Base-by-base conservation (phyloP, 2,113 vertebrate genomes). In the Megaceryle maxima region DNA sequence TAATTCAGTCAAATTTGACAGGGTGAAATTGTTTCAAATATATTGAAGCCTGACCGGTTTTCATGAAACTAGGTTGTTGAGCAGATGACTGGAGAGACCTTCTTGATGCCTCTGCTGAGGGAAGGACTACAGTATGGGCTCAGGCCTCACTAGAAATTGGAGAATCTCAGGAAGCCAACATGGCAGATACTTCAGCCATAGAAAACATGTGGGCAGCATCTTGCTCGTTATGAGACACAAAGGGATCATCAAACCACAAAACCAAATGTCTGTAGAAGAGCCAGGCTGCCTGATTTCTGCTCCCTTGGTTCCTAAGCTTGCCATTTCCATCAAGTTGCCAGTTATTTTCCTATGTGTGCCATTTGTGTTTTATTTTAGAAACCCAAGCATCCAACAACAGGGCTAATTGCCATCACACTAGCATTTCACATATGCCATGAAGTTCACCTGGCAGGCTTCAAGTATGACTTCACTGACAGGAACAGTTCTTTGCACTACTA, bases 371-470 rank as follows among this genome's bases (percentile, higher is more conserved):
- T 3, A 2, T 89, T 90, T 33, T 53, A 98, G 98, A 98, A 98
- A 97, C 98, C 98, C 73, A 98, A 98, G 92, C 98, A 98, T 87
- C 98, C 98, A 25, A 98, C 98, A 5, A 98, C 98, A 0, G 98
- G 98, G 15, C 97, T 98, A 29, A 98, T 98, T 92, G 98, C 98
- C 60, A 98, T 98, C 91, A 97, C 98, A 0, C 16, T 98, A 29
- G 98, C 98, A 7, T 98, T 98, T 95, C 97, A 98, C 35, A 96
- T 98, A 68, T 98, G 98, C 93, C 97, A 98, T 11, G 98, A 98
- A 96, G 98, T 98, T 82, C 98, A 98, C 43, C 77, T 98, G 81
- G 98, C 98, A 57, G 98, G 98, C 59, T 98, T 98, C 91, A 98
- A 97, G 92, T 98, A 98, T 0, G 98, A 98, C 87, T 97, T 98